Conservation (phyloP, 2,888 invertebrate species). For the Microplitis deprimator region DNA sequence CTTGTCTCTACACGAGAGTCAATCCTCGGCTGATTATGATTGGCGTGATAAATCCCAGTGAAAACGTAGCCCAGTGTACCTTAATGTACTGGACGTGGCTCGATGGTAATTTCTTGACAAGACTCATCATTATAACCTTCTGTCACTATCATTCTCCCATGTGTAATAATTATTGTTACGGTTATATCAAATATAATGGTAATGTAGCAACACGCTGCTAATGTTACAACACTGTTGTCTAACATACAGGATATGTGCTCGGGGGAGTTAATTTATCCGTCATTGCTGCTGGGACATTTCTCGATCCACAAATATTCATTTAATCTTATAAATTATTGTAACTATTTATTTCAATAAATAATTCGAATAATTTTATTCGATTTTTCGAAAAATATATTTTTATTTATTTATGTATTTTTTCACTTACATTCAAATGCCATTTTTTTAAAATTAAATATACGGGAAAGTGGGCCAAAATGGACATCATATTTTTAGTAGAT, state of each 20-base stretch:
- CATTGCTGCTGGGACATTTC: constrained; percentile 17
- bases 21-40: constrained; percentile 22
- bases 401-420: neutral
- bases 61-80: constrained; percentile 9
- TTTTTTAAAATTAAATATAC: neutral
- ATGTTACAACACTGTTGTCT: constrained; percentile 13
- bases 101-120: constrained; percentile 25
- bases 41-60: constrained; percentile 25
- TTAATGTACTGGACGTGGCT: constrained; percentile 20
- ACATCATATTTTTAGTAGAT: no score
- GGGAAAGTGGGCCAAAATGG: no score
- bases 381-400: constrained; percentile 10
- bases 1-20: constrained; percentile 3
- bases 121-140: constrained; percentile 1
- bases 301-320: constrained; percentile 30
- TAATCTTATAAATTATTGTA: constrained; percentile 40
- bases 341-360: constrained; percentile 52
- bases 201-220: constrained; percentile 19
- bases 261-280: constrained; percentile 13
- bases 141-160: constrained; percentile 34
- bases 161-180: constrained; percentile 25
- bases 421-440: neutral
- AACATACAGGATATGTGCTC: constrained; percentile 25
- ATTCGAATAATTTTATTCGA: constrained; percentile 18
- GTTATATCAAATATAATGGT: constrained; percentile 20